Base-by-base conservation (phyloP, 2,113 vertebrate species). In the Donacobius atricapilla region DNA sequence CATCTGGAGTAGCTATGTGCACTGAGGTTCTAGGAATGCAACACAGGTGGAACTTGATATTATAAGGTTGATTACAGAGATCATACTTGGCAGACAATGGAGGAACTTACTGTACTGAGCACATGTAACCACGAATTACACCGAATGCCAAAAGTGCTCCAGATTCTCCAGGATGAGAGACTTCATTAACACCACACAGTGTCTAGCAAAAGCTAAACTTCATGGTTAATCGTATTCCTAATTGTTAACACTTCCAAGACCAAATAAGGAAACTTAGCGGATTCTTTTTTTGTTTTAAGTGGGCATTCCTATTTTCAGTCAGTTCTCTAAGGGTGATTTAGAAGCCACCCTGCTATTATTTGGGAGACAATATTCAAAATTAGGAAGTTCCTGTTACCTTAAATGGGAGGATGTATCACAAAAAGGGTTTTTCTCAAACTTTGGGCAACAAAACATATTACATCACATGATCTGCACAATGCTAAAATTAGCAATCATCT, bases 71-170 rank as follows among this genome's bases (percentile, higher is more conserved):
- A 83, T 89, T 54, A 87, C 33, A 60, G 72, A 39, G 21, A 54
- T 39, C 37, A 11, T 28, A 69, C 18, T 24, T 56, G n/a, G 68
- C n/a, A 22, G 35, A 70, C 33, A 37, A 16, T 3, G 30, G 76
- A 77, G 79, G 47, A 90, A 83, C 45, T n/a, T 48, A 47, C 2
- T 4, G 22, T 42, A 73, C 51, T 66, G 42, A 93, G 76, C 35
- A 90, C 20, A 53, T 0, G 11, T 13, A 61, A n/a, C 22, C 1
- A 2, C 0, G 2, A 80, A 33, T 27, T 47, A 51, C 31, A 54
- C 24, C 51, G 17, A 48, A 40, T 28, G 56, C 28, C 53, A 45
- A 25, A 48, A 83, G 45, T 8, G 25, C 40, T 94, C 66, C 69
- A 94, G n/a, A 68, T 53, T 65, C n/a, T 30, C 23, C 0, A 0